phyloP scores from a whole-genome alignment of 2,888 invertebrate genomes.

The Sclerodermus sp. region DNA sequence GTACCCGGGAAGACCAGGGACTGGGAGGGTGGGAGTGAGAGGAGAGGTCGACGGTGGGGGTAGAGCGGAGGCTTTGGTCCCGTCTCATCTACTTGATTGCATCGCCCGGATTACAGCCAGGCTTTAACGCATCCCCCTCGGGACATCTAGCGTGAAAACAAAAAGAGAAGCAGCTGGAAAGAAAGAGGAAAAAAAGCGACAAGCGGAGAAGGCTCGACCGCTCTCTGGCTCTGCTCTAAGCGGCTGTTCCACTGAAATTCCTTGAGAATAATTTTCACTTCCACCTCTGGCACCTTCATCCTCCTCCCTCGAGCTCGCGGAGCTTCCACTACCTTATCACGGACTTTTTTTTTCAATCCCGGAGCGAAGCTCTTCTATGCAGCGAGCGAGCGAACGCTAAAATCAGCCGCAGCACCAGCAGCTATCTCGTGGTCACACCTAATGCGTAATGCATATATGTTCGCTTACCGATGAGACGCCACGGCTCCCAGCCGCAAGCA shows the following conservation, averaged over 20 bases:
- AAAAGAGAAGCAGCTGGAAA: constrained; percentile 28
- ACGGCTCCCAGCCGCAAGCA: no score
- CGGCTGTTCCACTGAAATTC: constrained; percentile 30
- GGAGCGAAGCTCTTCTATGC: no score
- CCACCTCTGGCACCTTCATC: no score
- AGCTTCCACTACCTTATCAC: no score
- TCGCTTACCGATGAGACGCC: no score
- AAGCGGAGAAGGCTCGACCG: constrained; percentile 4
- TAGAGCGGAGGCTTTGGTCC: constrained; percentile 22
- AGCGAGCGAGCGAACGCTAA: no score
- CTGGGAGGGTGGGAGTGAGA: not conserved
- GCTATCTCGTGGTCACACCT: no score
- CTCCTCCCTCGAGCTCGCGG: no score
- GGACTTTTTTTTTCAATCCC: no score
- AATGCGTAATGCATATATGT: no score
- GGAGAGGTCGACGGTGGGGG: constrained; percentile 6
- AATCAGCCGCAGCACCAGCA: no score
- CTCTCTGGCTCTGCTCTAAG: constrained; percentile 1
- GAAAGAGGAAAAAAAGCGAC: no score
- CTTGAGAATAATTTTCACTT: constrained; percentile 38
- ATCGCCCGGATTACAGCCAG: constrained; percentile 43
- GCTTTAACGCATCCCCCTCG: constrained; percentile 45
- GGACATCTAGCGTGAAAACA: constrained; percentile 42
- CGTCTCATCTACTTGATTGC: constrained; percentile 49
- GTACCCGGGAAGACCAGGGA: not conserved